A percentile compares a stretch with the other conserved stretches of the same genome.
phyloP scores from a whole-genome alignment of 1,140 invertebrate species.

The Oncopeltus fasciatus region DNA sequence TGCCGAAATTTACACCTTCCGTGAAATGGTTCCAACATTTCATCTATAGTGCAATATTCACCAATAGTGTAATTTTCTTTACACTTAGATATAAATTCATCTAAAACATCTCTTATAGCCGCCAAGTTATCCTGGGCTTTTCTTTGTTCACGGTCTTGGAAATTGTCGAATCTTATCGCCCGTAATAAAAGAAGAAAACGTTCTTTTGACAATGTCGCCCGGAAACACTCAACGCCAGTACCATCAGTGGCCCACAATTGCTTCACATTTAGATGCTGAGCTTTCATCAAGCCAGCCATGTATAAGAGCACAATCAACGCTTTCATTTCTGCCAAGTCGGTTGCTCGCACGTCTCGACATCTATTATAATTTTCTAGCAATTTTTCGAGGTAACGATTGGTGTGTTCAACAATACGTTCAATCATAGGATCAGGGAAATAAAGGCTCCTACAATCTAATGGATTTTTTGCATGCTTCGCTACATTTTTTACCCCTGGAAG shows the following conservation, averaged over 20 bases:
- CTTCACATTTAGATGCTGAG: not conserved
- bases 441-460: no score
- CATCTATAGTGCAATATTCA: slow-evolving; percentile 28
- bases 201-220: not conserved
- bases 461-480: no score
- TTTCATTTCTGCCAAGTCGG: not conserved
- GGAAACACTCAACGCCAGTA: not conserved
- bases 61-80: slow-evolving; percentile 25
- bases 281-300: not conserved
- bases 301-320: no score
- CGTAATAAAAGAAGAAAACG: slow-evolving; percentile 28
- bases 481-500: no score
- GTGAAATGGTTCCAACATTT: slow-evolving; percentile 30
- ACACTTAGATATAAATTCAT: slow-evolving; percentile 29
- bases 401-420: no score
- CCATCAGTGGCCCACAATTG: not conserved
- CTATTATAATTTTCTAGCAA: no score
- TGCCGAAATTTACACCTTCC: slow-evolving; percentile 30
- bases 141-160: slow-evolving; percentile 22
- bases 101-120: slow-evolving; percentile 25
- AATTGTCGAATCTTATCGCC: slow-evolving; percentile 29
- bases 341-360: no score
- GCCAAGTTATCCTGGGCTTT: slow-evolving; percentile 22
- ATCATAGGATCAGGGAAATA: no score
- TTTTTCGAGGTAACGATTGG: no score